These are phyloP conservation scores for Holacanthella duospinosa DNA, from an alignment of 2,888 invertebrate species.

Conservation along the genomic window DNA sequence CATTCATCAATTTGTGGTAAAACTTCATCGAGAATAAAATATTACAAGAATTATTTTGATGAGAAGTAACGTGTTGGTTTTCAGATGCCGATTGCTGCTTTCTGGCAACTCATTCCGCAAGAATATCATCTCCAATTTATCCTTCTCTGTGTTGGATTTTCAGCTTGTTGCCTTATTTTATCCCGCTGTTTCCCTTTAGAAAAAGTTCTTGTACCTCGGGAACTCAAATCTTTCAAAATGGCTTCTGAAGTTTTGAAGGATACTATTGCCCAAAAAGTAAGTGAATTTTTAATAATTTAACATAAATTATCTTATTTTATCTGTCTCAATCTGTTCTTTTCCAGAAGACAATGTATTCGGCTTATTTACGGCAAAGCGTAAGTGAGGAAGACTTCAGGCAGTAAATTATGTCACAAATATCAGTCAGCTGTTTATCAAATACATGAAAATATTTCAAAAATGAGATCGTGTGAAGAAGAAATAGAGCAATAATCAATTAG, in stretches of 20 bases:
- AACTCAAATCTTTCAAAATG: conserved; percentile 22
- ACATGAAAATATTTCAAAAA: neutral
- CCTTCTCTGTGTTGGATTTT: conserved; percentile 25
- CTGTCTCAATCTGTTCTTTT: neutral
- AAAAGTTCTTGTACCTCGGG: conserved; percentile 19
- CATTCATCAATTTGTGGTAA: conserved; percentile 28
- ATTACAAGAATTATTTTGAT: neutral
- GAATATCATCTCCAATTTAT: conserved; percentile 32
- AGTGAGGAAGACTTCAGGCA: conserved; percentile 9
- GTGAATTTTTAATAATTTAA: neutral
- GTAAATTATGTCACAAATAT: neutral
- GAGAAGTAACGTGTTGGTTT: neutral
- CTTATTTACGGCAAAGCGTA: conserved; percentile 16
- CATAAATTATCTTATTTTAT: neutral
- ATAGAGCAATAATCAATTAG: no score
- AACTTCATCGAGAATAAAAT: neutral
- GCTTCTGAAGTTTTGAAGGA: conserved; percentile 22
- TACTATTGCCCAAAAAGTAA: conserved; percentile 25
- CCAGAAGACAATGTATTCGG: conserved; percentile 14
- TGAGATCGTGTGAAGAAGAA: no score
- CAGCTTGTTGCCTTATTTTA: conserved; percentile 28
- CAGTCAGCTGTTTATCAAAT: neutral
- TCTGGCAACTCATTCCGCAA: conserved; percentile 27
- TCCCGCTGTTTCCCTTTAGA: conserved; percentile 29
- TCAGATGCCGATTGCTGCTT: conserved; percentile 28